Evolutionary conservation across 2,888 invertebrate species (phyloP), one percentile per base, ranked within the genome.

Genomic region (Drosophila mulleri): DNA sequence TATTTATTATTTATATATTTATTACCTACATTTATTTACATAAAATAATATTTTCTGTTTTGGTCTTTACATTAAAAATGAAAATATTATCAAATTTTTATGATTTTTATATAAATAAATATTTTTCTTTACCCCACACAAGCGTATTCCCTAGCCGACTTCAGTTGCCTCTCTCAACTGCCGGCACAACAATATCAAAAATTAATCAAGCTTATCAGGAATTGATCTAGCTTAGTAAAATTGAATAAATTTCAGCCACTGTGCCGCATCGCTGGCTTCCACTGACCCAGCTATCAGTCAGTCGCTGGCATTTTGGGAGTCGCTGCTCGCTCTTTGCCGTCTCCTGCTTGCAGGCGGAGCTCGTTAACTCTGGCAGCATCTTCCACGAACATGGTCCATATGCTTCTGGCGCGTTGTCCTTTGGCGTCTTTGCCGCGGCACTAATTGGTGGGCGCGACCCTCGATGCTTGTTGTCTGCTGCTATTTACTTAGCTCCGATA

Each of bases 401-500:
- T 65, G 69, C 45, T 57, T 37, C 16, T 53, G 32, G 20, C 42
- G 32, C 14, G 16, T n/a, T 23, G 41, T 35, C 16, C 37, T 45
- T 29, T 14, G 41, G n/a, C 42, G 47, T 52, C 29, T 50, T 12
- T 32, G 56, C 18, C 20, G 8, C 37, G 59, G 20, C 48, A 67
- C 75, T 75, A 78, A 77, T 79, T 75, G 70, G 47, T 60, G 63
- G 67, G 42, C 39, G 35, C 59, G 41, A 68, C 35, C 57, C 62
- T 39, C 32, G 35, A n/a, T 59, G 47, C 62, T 41, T 60, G 56
- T 39, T 60, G 52, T 63, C 54, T 37, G 53, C 26, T 39, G 26
- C 79, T 75, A 75, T 71, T 80, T 87, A 73, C 77, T 89, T 83
- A 78, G 63, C 66, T 60, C 26, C 62, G 41, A 56, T 61, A 63